Percentiles rank a stretch among this genome's conserved stretches.
Evolutionary conservation across 2,113 vertebrate species (phyloP).

Genomic region (Scytalopus superciliaris): DNA sequence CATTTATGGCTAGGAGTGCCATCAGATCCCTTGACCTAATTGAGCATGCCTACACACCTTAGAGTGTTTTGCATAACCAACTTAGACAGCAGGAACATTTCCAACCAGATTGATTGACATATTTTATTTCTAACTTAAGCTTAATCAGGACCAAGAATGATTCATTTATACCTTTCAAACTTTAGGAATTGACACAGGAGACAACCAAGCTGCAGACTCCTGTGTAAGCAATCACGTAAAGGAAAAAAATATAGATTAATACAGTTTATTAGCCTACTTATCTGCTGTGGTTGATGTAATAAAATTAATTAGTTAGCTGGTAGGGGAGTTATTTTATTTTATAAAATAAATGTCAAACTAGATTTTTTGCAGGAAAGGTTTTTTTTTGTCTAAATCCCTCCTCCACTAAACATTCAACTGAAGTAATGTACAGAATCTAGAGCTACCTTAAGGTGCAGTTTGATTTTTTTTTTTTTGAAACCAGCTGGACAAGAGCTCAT

Average conservation of each 20-base stretch:
- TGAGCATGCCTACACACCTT: conserved; percentile 75
- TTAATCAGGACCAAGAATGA: conserved; percentile 70
- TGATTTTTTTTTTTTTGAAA: neutral
- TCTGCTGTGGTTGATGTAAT: neutral
- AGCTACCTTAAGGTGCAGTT: rapidly evolving
- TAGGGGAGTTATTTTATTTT: conserved; percentile 26
- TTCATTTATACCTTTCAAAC: conserved; percentile 66
- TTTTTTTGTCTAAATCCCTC: neutral
- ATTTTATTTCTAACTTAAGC: conserved; percentile 79
- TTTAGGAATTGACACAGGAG: conserved; percentile 35
- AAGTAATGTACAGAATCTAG: neutral
- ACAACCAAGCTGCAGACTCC: conserved; percentile 29
- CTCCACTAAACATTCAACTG: neutral
- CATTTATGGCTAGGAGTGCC: conserved; percentile 55
- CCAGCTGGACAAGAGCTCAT: neutral
- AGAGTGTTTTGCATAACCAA: conserved; percentile 77
- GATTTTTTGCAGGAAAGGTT: neutral
- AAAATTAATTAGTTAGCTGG: conserved; percentile 38
- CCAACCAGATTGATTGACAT: conserved; percentile 76
- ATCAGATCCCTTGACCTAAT: conserved; percentile 72
- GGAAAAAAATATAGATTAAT: conserved; percentile 31
- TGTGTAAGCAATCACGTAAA: neutral
- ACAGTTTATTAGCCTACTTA: conserved; percentile 16
- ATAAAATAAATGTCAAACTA: neutral
- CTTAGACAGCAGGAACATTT: conserved; percentile 74